Conservation (phyloP, 2,113 vertebrate species). For the Amphilophus citrinellus region DNA sequence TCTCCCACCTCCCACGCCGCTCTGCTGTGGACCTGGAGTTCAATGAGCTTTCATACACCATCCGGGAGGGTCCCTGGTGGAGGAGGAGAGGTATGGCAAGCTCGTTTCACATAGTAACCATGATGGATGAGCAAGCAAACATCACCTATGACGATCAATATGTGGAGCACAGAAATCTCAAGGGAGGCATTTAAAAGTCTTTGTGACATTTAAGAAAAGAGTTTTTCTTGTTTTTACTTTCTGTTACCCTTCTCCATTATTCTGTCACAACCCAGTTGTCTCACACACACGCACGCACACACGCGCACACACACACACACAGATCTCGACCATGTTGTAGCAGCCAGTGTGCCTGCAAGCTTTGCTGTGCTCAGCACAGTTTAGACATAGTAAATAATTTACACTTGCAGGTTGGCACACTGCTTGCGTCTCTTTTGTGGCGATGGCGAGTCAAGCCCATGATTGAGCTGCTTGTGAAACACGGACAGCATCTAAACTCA, state of each 20-base stretch:
- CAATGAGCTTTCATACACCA: slow-evolving; percentile 93
- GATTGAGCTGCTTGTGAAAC: slow-evolving; percentile 61
- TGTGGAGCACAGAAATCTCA: slow-evolving; percentile 25
- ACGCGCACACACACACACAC: neutral
- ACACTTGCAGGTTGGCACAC: slow-evolving; percentile 65
- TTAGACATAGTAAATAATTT: slow-evolving; percentile 82
- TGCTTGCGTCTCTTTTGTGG: slow-evolving; percentile 54
- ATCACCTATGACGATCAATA: slow-evolving; percentile 54
- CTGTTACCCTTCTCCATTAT: slow-evolving; percentile 6
- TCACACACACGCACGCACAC: neutral
- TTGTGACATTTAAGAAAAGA: slow-evolving; percentile 30
- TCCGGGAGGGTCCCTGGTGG: slow-evolving; percentile 96
- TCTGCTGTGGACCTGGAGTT: slow-evolving; percentile 96
- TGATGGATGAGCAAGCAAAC: slow-evolving; percentile 49
- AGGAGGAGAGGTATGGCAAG: slow-evolving; percentile 89
- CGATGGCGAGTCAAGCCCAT: slow-evolving; percentile 29
- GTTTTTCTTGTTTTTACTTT: neutral
- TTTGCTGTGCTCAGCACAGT: slow-evolving; percentile 80
- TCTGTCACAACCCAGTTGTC: slow-evolving; percentile 14
- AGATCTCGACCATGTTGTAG: slow-evolving; percentile 42
- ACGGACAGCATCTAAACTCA: slow-evolving; percentile 51
- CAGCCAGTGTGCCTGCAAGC: slow-evolving; percentile 39
- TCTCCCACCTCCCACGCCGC: slow-evolving; percentile 95
- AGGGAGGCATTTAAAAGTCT: slow-evolving; percentile 27
- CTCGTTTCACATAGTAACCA: slow-evolving; percentile 19